A percentile compares a stretch with the other conserved stretches of the same genome.
phyloP scores from a whole-genome alignment of 2,113 vertebrate genomes.

The Cyrtonyx montezumae region DNA sequence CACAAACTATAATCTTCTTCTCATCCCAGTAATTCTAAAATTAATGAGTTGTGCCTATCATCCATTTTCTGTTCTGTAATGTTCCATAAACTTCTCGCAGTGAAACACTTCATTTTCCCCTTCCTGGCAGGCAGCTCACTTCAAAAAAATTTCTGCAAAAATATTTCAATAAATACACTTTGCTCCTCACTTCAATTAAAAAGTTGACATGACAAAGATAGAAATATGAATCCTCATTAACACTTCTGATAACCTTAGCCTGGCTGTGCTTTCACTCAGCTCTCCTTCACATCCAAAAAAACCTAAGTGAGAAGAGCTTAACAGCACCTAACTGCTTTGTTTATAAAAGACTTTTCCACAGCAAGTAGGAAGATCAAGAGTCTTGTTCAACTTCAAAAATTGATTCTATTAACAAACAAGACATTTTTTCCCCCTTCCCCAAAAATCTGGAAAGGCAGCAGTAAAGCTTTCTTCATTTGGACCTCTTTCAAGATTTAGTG shows the following conservation, averaged over 20 bases:
- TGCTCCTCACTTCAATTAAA: background rate
- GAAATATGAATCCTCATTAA: constrained; percentile 25
- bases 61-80: background rate
- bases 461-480: background rate
- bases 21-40: background rate
- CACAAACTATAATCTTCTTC: background rate
- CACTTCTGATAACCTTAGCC: background rate
- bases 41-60: background rate
- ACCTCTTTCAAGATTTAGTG: background rate
- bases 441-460: background rate
- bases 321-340: background rate
- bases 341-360: background rate
- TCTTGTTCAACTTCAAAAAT: constrained; percentile 20
- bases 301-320: background rate
- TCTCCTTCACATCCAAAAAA: background rate
- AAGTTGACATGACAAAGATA: background rate
- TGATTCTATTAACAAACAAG: background rate
- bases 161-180: background rate
- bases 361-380: background rate
- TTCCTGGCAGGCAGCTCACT: background rate
- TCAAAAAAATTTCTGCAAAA: background rate
- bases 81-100: background rate
- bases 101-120: background rate
- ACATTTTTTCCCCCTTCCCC: background rate
- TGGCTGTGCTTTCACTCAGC: background rate